Evolutionary conservation across 2,113 vertebrate genomes (phyloP).

Genomic region (Scomber japonicus): DNA sequence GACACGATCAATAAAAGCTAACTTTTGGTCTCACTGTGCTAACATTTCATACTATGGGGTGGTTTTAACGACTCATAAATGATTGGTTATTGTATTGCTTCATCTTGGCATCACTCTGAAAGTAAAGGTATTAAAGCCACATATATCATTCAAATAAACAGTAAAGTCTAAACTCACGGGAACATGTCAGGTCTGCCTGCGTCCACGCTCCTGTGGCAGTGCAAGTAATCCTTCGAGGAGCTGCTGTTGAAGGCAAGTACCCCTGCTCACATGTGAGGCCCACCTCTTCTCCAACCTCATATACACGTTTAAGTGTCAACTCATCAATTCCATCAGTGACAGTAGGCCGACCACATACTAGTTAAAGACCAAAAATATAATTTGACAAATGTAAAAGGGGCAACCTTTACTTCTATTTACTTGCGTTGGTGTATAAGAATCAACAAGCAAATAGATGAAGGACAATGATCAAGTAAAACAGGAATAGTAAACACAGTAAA

Average conservation of each 20-base stretch:
- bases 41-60: no score
- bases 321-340: conserved; percentile 78
- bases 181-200: conserved; percentile 81
- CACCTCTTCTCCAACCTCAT: conserved; percentile 84
- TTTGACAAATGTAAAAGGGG: no score
- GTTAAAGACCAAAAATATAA: conserved; percentile 41
- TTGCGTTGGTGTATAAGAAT: neutral
- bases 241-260: conserved; percentile 71
- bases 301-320: conserved; percentile 74
- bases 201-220: conserved; percentile 83
- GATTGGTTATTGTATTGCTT: no score
- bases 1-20: no score
- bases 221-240: conserved; percentile 81
- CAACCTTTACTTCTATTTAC: neutral
- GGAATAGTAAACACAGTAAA: neutral
- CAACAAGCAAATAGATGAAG: neutral
- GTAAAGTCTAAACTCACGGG: conserved; percentile 84
- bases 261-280: conserved; percentile 83
- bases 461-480: neutral
- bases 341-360: conserved; percentile 88
- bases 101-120: no score
- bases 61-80: no score
- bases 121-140: no score
- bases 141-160: neutral
- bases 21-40: no score